phyloP scores from a whole-genome alignment of 1,140 invertebrate species.

The Calosoma granatense region DNA sequence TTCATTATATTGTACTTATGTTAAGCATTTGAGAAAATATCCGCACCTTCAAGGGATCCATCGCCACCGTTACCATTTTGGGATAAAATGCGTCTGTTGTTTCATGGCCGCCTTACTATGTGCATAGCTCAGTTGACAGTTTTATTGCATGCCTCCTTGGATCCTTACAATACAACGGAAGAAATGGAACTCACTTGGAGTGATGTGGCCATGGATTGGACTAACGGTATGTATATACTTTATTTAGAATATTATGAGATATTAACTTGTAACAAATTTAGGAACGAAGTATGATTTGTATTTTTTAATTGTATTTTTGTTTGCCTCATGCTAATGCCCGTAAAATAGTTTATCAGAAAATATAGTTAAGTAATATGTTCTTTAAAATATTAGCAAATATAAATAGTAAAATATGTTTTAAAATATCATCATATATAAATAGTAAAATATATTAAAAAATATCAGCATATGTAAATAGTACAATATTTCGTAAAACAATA shows the following conservation, averaged over 20 bases:
- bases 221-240: slow-evolving; percentile 64
- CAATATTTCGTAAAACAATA: too few relatives aligned
- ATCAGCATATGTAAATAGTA: too few relatives aligned
- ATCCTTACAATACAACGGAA: slow-evolving; percentile 98
- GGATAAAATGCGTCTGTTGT: slow-evolving; percentile 90
- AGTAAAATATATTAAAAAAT: too few relatives aligned
- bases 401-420: too few relatives aligned
- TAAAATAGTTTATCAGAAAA: too few relatives aligned
- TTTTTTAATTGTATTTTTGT: too few relatives aligned
- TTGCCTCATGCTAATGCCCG: too few relatives aligned
- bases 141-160: slow-evolving; percentile 84
- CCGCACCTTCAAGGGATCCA: slow-evolving; percentile 82
- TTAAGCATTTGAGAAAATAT: slow-evolving; percentile 63
- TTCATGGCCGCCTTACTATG: slow-evolving; percentile 87
- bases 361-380: too few relatives aligned
- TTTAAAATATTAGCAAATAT: too few relatives aligned
- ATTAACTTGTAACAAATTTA: background rate
- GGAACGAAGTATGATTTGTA: too few relatives aligned
- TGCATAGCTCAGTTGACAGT: slow-evolving; percentile 78
- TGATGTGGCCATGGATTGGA: slow-evolving; percentile 88
- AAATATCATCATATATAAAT: too few relatives aligned
- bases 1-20: slow-evolving; percentile 10
- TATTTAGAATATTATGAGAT: too few relatives aligned
- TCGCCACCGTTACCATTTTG: slow-evolving; percentile 90
- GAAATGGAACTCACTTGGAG: slow-evolving; percentile 97